A percentile compares a stretch with the other conserved stretches of the same genome.
These are phyloP conservation scores for Elmis aenea DNA, from an alignment of 2,888 invertebrate species.

Conservation along the genomic window DNA sequence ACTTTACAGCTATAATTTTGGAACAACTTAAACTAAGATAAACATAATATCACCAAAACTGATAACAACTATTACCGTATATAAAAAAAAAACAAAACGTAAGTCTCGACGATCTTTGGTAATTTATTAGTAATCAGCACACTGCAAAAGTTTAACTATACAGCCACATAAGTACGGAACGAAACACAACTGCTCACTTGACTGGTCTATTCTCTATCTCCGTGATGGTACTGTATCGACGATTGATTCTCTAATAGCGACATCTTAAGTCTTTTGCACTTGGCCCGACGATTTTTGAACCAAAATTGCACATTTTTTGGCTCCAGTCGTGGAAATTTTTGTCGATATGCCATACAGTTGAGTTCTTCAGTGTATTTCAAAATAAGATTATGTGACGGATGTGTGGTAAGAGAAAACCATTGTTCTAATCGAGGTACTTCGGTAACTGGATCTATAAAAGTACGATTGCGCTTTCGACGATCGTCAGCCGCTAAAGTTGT, in stretches of 20 bases:
- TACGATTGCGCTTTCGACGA: conserved; percentile 89
- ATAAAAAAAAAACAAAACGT: too few relatives aligned
- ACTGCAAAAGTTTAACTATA: too few relatives aligned
- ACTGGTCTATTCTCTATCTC: conserved; percentile 51
- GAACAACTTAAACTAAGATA: too few relatives aligned
- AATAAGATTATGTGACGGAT: conserved; percentile 96
- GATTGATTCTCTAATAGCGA: conserved; percentile 72
- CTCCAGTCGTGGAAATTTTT: conserved; percentile 97
- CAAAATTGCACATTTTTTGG: conserved; percentile 99
- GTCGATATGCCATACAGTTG: conserved; percentile 94
- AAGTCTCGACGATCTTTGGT: too few relatives aligned
- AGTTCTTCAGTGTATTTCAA: conserved; percentile 96
- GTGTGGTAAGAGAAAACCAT: conserved; percentile 97
- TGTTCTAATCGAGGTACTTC: conserved; percentile 92
- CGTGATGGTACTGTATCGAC: conserved; percentile 59
- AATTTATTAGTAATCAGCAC: too few relatives aligned
- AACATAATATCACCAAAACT: too few relatives aligned
- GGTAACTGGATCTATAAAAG: conserved; percentile 98
- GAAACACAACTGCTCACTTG: too few relatives aligned
- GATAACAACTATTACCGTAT: too few relatives aligned
- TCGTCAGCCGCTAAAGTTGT: conserved; percentile 71
- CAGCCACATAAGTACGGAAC: conserved; percentile 14
- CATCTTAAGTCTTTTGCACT: conserved; percentile 94
- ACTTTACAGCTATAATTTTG: too few relatives aligned
- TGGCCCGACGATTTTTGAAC: conserved; percentile 98